Percentiles rank a stretch among this genome's conserved stretches.
Evolutionary conservation across 2,113 vertebrate genomes (phyloP).

Genomic region (Phycodurus eques): DNA sequence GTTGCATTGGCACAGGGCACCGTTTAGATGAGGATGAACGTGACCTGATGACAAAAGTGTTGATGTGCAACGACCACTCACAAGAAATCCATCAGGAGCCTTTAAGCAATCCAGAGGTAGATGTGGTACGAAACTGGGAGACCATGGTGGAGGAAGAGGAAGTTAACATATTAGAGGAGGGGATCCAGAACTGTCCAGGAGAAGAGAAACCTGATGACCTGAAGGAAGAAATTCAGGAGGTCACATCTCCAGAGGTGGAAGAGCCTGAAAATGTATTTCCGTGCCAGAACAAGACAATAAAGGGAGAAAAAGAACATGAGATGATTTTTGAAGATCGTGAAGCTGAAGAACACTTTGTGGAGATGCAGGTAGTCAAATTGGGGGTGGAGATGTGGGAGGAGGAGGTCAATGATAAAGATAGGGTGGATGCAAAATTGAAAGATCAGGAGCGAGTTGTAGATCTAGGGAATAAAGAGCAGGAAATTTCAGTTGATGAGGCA

Average conservation of each 20-base stretch:
- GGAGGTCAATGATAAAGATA: not conserved
- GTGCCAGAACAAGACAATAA: not conserved
- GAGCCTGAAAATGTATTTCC: not conserved
- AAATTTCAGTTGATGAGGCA: not conserved
- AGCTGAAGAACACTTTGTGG: not conserved
- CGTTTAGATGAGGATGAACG: not conserved
- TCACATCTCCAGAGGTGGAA: slow-evolving; percentile 2
- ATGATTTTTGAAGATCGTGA: slow-evolving; percentile 5
- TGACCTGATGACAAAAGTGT: not conserved
- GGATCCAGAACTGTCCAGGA: not conserved
- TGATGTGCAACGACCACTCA: not conserved
- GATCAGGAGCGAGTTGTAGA: slow-evolving; percentile 6
- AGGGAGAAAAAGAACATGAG: not conserved
- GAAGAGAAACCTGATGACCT: not conserved
- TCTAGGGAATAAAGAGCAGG: slow-evolving; percentile 6
- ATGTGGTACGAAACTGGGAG: slow-evolving; percentile 42
- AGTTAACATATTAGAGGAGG: slow-evolving; percentile 17
- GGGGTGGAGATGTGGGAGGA: slow-evolving; percentile 8
- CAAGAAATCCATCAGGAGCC: not conserved
- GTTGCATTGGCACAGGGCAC: not conserved
- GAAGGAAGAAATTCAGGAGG: not conserved
- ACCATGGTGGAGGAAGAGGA: slow-evolving; percentile 56
- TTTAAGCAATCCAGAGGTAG: not conserved
- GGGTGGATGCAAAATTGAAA: not conserved
- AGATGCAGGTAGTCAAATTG: slow-evolving; percentile 3